A percentile compares a stretch with the other conserved stretches of the same genome.
Conservation (phyloP, 2,888 invertebrate genomes). For the Antheraea assamensis region DNA sequence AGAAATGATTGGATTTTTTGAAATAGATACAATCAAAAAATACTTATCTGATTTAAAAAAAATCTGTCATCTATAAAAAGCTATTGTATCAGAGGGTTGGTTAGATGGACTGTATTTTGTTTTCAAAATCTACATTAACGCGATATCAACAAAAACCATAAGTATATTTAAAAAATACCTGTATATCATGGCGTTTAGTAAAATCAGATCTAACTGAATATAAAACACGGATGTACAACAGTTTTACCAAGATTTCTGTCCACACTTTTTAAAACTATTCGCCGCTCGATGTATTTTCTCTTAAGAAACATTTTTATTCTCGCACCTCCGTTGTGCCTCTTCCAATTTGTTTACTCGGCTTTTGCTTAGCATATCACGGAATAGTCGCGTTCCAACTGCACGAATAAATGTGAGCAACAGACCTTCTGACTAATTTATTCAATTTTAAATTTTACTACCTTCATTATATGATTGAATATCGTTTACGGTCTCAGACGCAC, state of each 20-base stretch:
- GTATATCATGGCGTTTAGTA: no score
- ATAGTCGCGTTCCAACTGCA: conserved; percentile 67
- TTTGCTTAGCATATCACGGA: conserved; percentile 76
- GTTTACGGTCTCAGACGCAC: conserved; percentile 6
- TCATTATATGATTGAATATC: conserved; percentile 29
- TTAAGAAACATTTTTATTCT: conserved; percentile 50
- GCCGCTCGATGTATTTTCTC: conserved; percentile 33
- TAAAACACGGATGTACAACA: no score
- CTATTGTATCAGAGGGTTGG: no score
- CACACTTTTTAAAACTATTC: conserved; percentile 18
- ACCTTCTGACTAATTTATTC: conserved; percentile 43
- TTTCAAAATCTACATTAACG: no score
- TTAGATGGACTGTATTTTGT: no score
- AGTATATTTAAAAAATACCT: neutral
- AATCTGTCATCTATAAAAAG: no score
- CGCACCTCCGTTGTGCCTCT: conserved; percentile 53
- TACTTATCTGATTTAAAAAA: no score
- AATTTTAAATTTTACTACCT: conserved; percentile 24
- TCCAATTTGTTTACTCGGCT: conserved; percentile 76
- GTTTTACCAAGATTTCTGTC: no score
- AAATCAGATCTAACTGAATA: no score
- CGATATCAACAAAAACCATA: no score
- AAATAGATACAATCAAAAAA: no score
- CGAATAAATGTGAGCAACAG: conserved; percentile 67
- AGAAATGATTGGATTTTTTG: no score